Base-by-base conservation (phyloP, 2,888 invertebrate genomes). In the Troglohyphantes excavatus region DNA sequence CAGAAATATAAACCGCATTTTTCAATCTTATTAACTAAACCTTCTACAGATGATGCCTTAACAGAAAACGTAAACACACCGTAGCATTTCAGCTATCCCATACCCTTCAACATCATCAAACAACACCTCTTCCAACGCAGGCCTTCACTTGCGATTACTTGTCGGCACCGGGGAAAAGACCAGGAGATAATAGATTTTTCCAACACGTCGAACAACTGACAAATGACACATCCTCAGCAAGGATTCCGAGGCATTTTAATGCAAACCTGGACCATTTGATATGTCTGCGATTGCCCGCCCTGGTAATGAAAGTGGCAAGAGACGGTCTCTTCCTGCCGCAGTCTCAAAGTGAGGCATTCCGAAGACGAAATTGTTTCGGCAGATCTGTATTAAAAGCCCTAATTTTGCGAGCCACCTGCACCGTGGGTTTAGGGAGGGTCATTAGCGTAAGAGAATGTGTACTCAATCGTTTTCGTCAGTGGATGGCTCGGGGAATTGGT, bases 171-270 rank as follows among this genome's bases (percentile, higher is more conserved):
- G 75, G 75, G n/a, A 27, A 13, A 33, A 19, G 70, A 21, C 21
- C 33, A 21, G 21, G 19, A 63, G 70, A 39, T 88, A 89, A 89
- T 89, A 89, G 88, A 89, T 82, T 89, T 83, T 83, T 89, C 88
- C 88, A 75, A 27, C 53, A 82, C 82, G 79, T 76, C 88, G 87
- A 82, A 61, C 82, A 70, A 75, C 67, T 76, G 88, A 82, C 88
- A 68, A 88, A 88, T 73, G 88, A 82, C 82, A 73, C 63, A 53
- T 63, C 73, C 19, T 9, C 27, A 33, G 70, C 39, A 19, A n/a
- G 75, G 87, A 88, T 81, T 78, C 67, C 81, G 53, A 73, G 59
- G 87, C 87, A 88, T 88, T 75, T 88, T 88, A 88, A 88, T 88
- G 87, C 73, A 79, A 63, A 53, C 68, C 82, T n/a, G 82, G 17